Evolutionary conservation across 2,797 vertebrate genomes (phyloP), one percentile per base, ranked within the genome.

Genomic region (Gallinago nigripennis): DNA sequence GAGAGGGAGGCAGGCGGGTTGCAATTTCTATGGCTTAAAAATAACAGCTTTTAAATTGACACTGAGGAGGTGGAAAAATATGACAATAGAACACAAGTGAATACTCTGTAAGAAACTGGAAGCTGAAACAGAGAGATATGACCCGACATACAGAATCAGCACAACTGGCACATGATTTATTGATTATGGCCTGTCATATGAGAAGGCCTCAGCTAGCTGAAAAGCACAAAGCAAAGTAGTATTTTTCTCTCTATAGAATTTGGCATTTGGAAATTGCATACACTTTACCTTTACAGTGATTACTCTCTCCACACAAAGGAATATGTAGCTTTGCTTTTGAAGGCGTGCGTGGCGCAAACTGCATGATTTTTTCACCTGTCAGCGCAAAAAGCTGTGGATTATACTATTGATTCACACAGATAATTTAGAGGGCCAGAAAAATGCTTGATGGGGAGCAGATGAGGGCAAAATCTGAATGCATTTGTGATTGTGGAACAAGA

Each of bases 81-180:
- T 33, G 48, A 87, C 84, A 96, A 87, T 57, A 83, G 53, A 96
- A 86, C 68, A 82, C 37, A 79, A 92, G 70, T 20, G 91, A 92
- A 94, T 82, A 35, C 56, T 73, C 82, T 37, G n/a, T 69, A 91
- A 94, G 92, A 94, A 94, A 91, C 73, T 88, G n/a, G 66, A 82
- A 94, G 60, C 48, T 61, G 77, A 92, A 92, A 94, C 23, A 72
- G 69, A 84, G 86, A 94, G 85, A 88, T 83, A 81, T 28, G 87
- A 90, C 85, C 85, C 84, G 87, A 92, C 82, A 72, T 64, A 72
- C 14, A 77, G 92, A 91, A 94, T 94, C 94, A 94, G 73, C 82
- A 88, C 85, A 94, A 94, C 87, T 77, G 64, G 80, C 70, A 86
- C 82, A 94, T 96, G 95, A 94, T 94, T 94, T 96, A 94, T 96